Evolutionary conservation across 2,113 vertebrate genomes (phyloP).

Genomic region (Brachypodius melanocephalos): DNA sequence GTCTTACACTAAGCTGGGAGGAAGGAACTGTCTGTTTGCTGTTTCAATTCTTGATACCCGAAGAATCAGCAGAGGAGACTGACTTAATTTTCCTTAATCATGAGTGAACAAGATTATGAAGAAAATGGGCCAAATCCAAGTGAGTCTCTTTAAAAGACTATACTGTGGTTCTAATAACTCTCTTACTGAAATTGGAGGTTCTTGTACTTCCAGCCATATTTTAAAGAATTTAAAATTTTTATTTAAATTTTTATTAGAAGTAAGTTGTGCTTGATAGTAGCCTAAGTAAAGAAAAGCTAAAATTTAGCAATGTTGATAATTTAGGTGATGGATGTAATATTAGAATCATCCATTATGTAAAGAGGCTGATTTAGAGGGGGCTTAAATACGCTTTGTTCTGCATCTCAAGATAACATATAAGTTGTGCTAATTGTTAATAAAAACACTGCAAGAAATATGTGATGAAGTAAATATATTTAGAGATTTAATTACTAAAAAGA

Average conservation of each 20-base stretch:
- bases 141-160: constrained; percentile 34
- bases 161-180: background rate
- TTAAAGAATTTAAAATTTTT: background rate
- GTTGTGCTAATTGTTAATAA: background rate
- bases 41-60: background rate
- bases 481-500: background rate
- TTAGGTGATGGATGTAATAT: background rate
- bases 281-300: background rate
- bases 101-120: constrained; percentile 59
- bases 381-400: background rate
- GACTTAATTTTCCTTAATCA: constrained; percentile 21
- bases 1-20: constrained; percentile 48
- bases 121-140: constrained; percentile 29
- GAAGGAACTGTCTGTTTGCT: constrained; percentile 24
- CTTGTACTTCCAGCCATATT: background rate
- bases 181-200: background rate
- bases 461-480: background rate
- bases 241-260: background rate
- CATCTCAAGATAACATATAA: background rate
- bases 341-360: constrained; percentile 18
- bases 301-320: background rate
- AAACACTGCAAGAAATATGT: background rate
- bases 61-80: background rate
- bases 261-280: background rate
- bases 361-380: constrained; percentile 3